Base-by-base conservation (phyloP, 2,113 vertebrate species). In the Salvator merianae region DNA sequence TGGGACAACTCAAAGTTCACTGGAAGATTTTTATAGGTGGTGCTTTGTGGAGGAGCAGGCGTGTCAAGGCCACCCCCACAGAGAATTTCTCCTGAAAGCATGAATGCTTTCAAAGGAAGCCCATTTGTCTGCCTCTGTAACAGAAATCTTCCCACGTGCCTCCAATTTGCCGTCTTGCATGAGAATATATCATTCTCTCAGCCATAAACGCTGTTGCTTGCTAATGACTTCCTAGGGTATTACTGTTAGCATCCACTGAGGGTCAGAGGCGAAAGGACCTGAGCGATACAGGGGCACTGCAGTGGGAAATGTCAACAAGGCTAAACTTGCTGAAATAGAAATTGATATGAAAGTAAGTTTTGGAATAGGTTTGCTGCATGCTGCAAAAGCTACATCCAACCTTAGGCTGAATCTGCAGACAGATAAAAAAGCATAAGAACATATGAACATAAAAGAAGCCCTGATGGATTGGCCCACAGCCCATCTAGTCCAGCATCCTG, bases 71-170 rank as follows among this genome's bases (percentile, higher is more conserved):
- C 75, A 5, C 47, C 79, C 36, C 63, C 28, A 55, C 47, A 14
- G 50, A 69, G 66, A 80, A 24, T 63, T 81, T 89, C 81, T 81
- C 78, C 68, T 87, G 72, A 69, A 89, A 89, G 13, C n/a, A 68
- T 82, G 72, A 82, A 36, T 18, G 1, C 18, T 74, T 70, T 65
- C 24, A 62, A 59, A 59, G 16, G 55, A 90, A 87, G 82, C 72
- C 0, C 1, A n/a, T 81, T 89, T 91, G 83, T 81, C 66, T 62
- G n/a, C 34, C 32, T 47, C 40, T 84, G 16, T 74, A 79, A 34
- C 74, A 87, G 84, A 77, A 81, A 75, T 81, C 24, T 53, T 32
- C 3, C 65, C 84, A 73, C 73, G 18, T 90, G 62, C 55, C 26
- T 40, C 82, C 88, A 36, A 66, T 91, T 86, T 90, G 43, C 59